These are phyloP conservation scores for Progne subis DNA, from an alignment of 2,113 vertebrate species.

Conservation along the genomic window DNA sequence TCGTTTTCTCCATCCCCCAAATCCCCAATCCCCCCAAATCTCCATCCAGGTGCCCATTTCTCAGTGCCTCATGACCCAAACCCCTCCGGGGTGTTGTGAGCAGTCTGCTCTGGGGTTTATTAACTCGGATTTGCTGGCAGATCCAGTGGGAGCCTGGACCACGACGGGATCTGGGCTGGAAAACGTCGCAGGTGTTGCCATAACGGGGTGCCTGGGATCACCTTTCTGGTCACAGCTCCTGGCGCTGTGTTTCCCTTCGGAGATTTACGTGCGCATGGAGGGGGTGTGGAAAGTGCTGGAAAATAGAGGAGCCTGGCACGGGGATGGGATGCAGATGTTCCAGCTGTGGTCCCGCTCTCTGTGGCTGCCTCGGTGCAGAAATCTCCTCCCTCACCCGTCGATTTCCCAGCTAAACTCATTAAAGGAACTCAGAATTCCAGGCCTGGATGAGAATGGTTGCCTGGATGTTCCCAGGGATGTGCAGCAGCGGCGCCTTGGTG, in stretches of 20 bases:
- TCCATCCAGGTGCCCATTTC: neutral
- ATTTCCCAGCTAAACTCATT: neutral
- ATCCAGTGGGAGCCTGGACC: neutral
- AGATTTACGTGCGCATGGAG: neutral
- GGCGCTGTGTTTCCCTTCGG: slow-evolving; percentile 28
- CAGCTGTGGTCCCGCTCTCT: neutral
- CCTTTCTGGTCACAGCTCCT: neutral
- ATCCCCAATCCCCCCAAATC: fast-evolving
- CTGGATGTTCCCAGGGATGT: neutral
- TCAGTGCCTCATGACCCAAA: neutral
- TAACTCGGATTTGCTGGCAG: neutral
- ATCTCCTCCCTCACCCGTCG: neutral
- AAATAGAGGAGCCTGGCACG: neutral
- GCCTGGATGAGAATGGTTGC: neutral
- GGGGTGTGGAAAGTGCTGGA: neutral
- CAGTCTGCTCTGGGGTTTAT: neutral
- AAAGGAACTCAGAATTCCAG: neutral
- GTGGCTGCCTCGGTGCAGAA: neutral
- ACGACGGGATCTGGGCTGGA: neutral
- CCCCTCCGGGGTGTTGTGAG: neutral
- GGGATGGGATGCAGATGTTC: slow-evolving; percentile 41
- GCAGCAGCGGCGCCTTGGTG: fast-evolving
- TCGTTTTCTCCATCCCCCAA: fast-evolving
- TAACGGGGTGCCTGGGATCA: neutral
- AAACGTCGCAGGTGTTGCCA: neutral